Evolutionary conservation across 1,140 invertebrate genomes (phyloP), one percentile per base, ranked within the genome.

Genomic region (Thrips palmi): DNA sequence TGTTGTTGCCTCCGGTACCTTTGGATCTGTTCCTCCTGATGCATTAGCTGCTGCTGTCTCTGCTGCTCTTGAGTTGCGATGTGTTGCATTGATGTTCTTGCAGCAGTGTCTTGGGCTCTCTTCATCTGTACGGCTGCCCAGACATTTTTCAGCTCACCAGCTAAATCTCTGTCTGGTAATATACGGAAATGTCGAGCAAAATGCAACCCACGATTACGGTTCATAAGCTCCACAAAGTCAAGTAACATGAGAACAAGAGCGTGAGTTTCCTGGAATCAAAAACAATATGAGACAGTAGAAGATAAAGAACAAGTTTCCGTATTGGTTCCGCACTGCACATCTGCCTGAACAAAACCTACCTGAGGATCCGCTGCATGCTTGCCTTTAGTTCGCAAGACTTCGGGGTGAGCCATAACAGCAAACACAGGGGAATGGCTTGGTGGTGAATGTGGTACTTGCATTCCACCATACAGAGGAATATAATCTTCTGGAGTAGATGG

Each of bases 221-320:
- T 76, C 66, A 72, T 73, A 20, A 66, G 64, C 51, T 77, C 73
- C 15, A 76, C 69, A 58, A 75, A 77, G 49, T 76, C 71, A 48
- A 74, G 64, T 37, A 76, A 60, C 10, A 73, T 55, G 47, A 72
- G 69, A 21, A 77, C 69, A 34, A 77, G 54, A 17, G 62, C 66
- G 31, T 65, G 62, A 42, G 65, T 60, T 49, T 76, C 71, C 68
- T 73, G 53, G 18, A 59, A 54, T 35, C 25, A 45, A 37, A 19
- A 33, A 37, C 20, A 27, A 30, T 29, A 24, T 24, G 18, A 24
- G 21, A 41, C 27, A 33, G 7, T 41, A 15, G 11, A 40, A 11
- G 22, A 25, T 19, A 6, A 29, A 44, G 24, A 41, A 40, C 23
- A 31, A 40, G 3, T 8, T n/a, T n/a, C n/a, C n/a, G n/a, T n/a